These are phyloP conservation scores for Dilophus febrilis DNA, from an alignment of 2,888 invertebrate genomes.

Conservation along the genomic window DNA sequence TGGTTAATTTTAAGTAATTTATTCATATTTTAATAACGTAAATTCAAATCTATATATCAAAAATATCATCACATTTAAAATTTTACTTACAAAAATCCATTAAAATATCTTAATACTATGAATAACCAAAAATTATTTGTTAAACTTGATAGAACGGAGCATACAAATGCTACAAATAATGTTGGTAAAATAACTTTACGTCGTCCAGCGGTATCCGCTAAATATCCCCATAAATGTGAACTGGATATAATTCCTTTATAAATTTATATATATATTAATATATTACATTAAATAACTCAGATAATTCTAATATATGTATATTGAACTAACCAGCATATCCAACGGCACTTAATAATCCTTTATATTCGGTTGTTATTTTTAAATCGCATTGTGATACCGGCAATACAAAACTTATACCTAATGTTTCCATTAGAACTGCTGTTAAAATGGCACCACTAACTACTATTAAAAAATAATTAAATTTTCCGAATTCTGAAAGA, in stretches of 20 bases:
- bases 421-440: conserved; percentile 30
- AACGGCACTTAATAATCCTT: conserved; percentile 28
- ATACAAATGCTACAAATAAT: conserved; percentile 29
- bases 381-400: conserved; percentile 34
- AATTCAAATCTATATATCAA: too few species aligned
- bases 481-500: conserved; percentile 33
- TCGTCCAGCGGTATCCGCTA: conserved; percentile 36
- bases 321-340: conserved; percentile 23
- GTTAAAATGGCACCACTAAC: conserved; percentile 34
- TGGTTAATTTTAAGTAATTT: too few species aligned
- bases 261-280: too few species aligned
- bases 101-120: conserved; percentile 32
- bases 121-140: conserved; percentile 32
- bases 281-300: too few species aligned
- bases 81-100: conserved; percentile 35
- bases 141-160: conserved; percentile 33
- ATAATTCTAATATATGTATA: too few species aligned
- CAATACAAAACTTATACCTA: conserved; percentile 34
- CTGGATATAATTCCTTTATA: conserved; percentile 30
- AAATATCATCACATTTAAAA: conserved; percentile 27
- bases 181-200: conserved; percentile 31
- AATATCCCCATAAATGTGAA: conserved; percentile 38
- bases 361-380: conserved; percentile 23
- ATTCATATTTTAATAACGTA: too few species aligned
- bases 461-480: conserved; percentile 31